These are phyloP conservation scores for Cataglyphis rosenhaueri DNA, from an alignment of 2,888 invertebrate species.

Conservation along the genomic window DNA sequence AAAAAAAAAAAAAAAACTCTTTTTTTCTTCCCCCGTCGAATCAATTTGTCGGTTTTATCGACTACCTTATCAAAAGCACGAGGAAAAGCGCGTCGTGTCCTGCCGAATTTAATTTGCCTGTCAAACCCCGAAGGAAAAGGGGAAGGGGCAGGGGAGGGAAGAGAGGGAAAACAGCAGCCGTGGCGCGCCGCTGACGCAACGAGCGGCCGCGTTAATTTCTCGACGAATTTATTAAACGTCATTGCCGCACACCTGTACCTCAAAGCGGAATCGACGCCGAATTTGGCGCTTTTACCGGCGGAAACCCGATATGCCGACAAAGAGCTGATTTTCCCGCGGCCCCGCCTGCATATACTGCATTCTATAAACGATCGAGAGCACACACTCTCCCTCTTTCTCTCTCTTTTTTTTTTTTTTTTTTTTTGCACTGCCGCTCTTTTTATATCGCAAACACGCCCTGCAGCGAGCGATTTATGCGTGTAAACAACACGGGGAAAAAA, in stretches of 20 bases:
- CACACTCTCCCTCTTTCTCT: conserved; percentile 8
- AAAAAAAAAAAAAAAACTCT: background rate
- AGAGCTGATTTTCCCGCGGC: conserved; percentile 57
- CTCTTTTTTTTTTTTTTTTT: background rate
- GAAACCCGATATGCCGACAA: conserved; percentile 63
- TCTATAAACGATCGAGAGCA: conserved; percentile 48
- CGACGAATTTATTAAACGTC: conserved; percentile 57
- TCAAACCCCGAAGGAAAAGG: conserved; percentile 35
- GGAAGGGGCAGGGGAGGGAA: background rate
- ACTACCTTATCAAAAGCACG: conserved; percentile 47
- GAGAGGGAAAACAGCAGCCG: background rate
- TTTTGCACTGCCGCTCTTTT: conserved; percentile 26
- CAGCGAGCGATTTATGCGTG: conserved; percentile 48
- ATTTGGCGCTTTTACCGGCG: conserved; percentile 54
- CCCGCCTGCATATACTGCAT: conserved; percentile 37
- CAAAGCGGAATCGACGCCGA: conserved; percentile 51
- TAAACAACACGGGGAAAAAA: conserved; percentile 30
- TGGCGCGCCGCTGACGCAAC: conserved; percentile 41
- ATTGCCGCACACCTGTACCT: conserved; percentile 41
- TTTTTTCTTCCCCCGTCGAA: conserved; percentile 1
- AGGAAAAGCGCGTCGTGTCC: conserved; percentile 35
- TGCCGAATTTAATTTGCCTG: conserved; percentile 50
- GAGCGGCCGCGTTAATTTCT: conserved; percentile 39
- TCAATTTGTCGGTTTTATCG: conserved; percentile 52
- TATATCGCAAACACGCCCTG: conserved; percentile 42